Percentiles rank a stretch among this genome's conserved stretches.
Conservation (phyloP, 2,113 vertebrate genomes). For the Pterocles burchelli region DNA sequence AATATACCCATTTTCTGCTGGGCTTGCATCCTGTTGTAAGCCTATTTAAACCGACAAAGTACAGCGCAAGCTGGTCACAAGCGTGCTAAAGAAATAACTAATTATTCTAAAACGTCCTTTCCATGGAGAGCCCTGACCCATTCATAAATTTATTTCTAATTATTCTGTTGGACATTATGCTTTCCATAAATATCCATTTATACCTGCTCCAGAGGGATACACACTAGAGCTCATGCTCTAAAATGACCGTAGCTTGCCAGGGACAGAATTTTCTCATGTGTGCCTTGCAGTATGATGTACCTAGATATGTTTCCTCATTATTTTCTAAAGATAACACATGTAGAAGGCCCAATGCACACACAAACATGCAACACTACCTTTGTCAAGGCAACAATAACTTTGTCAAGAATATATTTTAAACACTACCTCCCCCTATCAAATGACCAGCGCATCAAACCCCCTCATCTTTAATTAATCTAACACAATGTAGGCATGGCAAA, state of each 20-base stretch:
- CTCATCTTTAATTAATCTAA: not conserved
- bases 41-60: not conserved
- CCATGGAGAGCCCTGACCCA: not conserved
- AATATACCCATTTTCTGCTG: not conserved
- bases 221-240: not conserved
- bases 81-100: not conserved
- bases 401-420: not conserved
- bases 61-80: not conserved
- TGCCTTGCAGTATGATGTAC: not conserved
- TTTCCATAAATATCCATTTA: not conserved
- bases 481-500: not conserved
- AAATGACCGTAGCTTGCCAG: not conserved
- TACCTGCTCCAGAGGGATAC: not conserved
- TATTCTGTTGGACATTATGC: not conserved
- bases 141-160: not conserved
- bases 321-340: not conserved
- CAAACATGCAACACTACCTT: not conserved
- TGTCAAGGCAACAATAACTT: not conserved
- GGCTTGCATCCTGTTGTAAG: not conserved
- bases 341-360: fast-evolving
- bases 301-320: fast-evolving
- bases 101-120: not conserved
- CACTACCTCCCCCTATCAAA: not conserved
- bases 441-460: fast-evolving
- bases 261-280: not conserved